phyloP scores from a whole-genome alignment of 2,113 vertebrate genomes.

The Microcebus griseorufus region DNA sequence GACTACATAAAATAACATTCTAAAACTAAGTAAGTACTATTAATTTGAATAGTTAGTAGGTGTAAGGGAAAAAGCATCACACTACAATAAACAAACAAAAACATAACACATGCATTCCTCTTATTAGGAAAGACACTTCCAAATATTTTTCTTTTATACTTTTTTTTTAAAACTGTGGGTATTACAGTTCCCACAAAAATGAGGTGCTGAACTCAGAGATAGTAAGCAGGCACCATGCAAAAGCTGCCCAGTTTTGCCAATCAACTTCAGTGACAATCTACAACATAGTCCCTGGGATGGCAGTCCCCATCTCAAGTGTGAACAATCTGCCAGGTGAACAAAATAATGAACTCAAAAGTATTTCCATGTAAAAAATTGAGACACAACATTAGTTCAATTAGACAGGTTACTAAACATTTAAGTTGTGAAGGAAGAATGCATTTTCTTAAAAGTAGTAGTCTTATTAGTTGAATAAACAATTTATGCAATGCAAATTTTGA shows the following conservation, averaged over 20 bases:
- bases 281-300: conserved; percentile 30
- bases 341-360: conserved; percentile 52
- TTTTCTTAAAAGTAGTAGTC: conserved; percentile 81
- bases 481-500: conserved; percentile 82
- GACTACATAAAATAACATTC: conserved; percentile 66
- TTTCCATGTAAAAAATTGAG: conserved; percentile 77
- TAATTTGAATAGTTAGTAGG: conserved; percentile 84
- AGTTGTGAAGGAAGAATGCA: conserved; percentile 71
- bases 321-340: conserved; percentile 54
- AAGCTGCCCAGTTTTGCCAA: conserved; percentile 76
- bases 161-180: conserved; percentile 70
- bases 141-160: conserved; percentile 63
- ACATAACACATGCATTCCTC: conserved; percentile 85
- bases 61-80: conserved; percentile 83
- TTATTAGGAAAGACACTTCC: conserved; percentile 68
- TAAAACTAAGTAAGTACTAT: conserved; percentile 71
- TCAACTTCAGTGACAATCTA: conserved; percentile 64
- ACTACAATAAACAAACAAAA: conserved; percentile 82
- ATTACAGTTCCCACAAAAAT: conserved; percentile 74
- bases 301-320: conserved; percentile 52
- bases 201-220: conserved; percentile 65
- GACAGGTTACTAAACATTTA: conserved; percentile 79
- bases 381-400: conserved; percentile 85
- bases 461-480: conserved; percentile 86
- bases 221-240: conserved; percentile 73